Conservation (phyloP, 2,797 vertebrate species). For the Clarias laeviceps region DNA sequence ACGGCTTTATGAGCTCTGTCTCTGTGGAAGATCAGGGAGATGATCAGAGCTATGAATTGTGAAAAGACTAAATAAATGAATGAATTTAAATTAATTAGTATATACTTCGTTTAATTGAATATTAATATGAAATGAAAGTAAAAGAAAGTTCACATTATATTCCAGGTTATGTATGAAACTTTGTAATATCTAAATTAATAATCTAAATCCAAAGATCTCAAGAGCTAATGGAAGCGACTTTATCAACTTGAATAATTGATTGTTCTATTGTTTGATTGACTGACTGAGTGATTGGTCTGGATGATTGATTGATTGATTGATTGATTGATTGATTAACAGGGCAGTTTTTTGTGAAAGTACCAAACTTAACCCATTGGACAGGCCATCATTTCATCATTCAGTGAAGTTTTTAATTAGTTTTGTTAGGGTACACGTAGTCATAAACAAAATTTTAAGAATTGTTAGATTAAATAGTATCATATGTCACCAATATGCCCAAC, state of each 20-base stretch:
- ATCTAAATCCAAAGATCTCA: not conserved
- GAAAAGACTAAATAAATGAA: not conserved
- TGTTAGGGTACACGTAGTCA: not conserved
- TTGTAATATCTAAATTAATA: not conserved
- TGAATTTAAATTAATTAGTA: not conserved
- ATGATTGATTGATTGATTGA: not conserved
- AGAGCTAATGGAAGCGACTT: not conserved
- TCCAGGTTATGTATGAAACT: not conserved
- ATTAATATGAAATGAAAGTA: not conserved
- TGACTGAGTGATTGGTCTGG: too few species aligned
- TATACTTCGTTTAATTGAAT: not conserved
- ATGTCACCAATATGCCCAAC: not conserved
- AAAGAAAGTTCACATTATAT: not conserved
- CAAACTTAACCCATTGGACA: not conserved
- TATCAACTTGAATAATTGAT: not conserved
- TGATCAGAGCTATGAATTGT: not conserved
- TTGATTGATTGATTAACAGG: not conserved
- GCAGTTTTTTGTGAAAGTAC: not conserved
- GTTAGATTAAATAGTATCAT: not conserved
- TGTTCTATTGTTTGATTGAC: not conserved
- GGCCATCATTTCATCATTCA: not conserved
- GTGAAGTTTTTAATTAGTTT: not conserved
- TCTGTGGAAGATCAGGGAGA: not conserved
- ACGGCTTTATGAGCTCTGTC: not conserved
- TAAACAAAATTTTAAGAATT: not conserved